These are phyloP conservation scores for Sialis lutaria DNA, from an alignment of 2,888 invertebrate genomes.

Conservation along the genomic window DNA sequence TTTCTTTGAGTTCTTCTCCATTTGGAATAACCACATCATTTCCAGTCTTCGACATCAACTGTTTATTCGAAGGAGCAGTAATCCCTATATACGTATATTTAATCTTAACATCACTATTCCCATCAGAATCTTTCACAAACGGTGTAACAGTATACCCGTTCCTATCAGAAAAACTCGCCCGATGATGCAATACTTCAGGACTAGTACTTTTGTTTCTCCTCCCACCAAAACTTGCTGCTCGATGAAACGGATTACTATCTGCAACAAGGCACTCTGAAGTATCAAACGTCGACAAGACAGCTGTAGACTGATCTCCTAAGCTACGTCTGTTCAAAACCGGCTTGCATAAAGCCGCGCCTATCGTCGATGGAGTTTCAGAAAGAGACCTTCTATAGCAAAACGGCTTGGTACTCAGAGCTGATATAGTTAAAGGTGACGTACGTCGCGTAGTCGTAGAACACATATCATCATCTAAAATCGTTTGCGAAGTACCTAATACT, in stretches of 20 bases:
- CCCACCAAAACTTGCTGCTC: background rate
- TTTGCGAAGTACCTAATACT: conserved; percentile 33
- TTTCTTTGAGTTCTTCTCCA: background rate
- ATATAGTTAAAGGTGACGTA: conserved; percentile 6
- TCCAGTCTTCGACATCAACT: background rate
- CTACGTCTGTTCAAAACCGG: conserved; percentile 20
- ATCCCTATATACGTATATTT: conserved; percentile 23
- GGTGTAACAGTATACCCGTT: background rate
- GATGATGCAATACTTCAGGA: background rate
- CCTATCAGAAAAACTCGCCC: background rate
- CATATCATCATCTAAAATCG: conserved; percentile 8
- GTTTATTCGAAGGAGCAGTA: conserved; percentile 14
- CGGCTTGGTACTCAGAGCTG: conserved; percentile 20
- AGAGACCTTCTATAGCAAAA: conserved; percentile 25
- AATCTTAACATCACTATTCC: conserved; percentile 11
- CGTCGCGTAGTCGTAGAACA: background rate
- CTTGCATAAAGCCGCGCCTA: conserved; percentile 12
- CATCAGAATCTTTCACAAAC: background rate
- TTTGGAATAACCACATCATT: background rate
- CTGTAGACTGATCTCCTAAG: conserved; percentile 14
- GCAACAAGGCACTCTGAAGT: conserved; percentile 6
- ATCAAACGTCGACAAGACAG: conserved; percentile 4
- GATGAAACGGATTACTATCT: conserved; percentile 5
- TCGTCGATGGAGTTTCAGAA: conserved; percentile 25
- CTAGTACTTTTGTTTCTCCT: background rate